Evolutionary conservation across 2,113 vertebrate genomes (phyloP).

Genomic region (Poeciliopsis occidentalis): DNA sequence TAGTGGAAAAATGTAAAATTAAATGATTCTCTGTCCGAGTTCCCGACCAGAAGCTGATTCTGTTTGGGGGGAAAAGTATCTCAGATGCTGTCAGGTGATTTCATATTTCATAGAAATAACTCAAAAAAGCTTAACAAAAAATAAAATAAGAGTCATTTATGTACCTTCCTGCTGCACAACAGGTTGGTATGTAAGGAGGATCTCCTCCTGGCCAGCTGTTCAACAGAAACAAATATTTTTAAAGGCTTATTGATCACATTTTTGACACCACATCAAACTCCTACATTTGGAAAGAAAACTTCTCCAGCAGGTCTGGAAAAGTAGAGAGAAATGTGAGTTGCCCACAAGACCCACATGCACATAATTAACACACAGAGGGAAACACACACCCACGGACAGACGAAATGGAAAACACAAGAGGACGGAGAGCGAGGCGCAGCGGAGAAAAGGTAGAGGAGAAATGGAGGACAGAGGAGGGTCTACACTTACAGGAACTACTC

Average conservation of each 20-base stretch:
- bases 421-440: constrained; percentile 1
- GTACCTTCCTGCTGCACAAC: constrained; percentile 97
- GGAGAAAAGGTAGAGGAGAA: constrained; percentile 1
- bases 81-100: background rate
- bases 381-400: constrained; percentile 17
- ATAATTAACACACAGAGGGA: constrained; percentile 28
- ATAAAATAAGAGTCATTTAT: constrained; percentile 34
- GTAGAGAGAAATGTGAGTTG: constrained; percentile 12
- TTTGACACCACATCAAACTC: background rate
- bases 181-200: constrained; percentile 92
- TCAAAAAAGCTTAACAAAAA: background rate
- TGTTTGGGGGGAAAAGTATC: background rate
- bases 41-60: too few species aligned
- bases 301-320: constrained; percentile 46
- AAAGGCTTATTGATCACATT: background rate
- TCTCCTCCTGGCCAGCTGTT: constrained; percentile 93
- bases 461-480: constrained; percentile 46
- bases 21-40: too few species aligned
- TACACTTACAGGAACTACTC: constrained; percentile 98
- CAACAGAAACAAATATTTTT: constrained; percentile 47
- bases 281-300: constrained; percentile 12
- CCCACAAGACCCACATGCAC: constrained; percentile 27
- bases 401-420: background rate
- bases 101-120: background rate
- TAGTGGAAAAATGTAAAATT: too few species aligned